phyloP scores from a whole-genome alignment of 2,888 invertebrate genomes.

The Chrysotoxum bicinctum region DNA sequence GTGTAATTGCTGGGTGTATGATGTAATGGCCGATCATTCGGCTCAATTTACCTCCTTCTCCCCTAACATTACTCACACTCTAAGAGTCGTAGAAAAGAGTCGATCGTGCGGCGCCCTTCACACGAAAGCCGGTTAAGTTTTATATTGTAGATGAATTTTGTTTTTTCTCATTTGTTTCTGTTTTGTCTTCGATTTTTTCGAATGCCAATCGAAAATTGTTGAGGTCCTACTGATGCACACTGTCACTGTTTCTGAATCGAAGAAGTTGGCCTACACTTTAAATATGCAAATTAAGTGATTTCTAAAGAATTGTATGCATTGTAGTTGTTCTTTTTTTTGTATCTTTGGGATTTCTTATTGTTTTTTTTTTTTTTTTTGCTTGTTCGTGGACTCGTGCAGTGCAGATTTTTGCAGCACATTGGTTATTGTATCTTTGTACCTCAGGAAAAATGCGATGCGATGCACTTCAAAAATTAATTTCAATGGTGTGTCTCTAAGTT shows the following conservation, averaged over 20 bases:
- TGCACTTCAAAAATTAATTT: slow-evolving; percentile 59
- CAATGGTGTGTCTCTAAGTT: slow-evolving; percentile 52
- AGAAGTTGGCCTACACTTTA: slow-evolving; percentile 71
- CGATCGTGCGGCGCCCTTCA: neutral
- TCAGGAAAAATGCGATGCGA: slow-evolving; percentile 59
- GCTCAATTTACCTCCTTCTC: neutral
- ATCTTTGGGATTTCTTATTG: neutral
- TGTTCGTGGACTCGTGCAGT: slow-evolving; percentile 39
- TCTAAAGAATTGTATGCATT: slow-evolving; percentile 59
- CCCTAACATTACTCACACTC: neutral
- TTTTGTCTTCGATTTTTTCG: slow-evolving; percentile 5
- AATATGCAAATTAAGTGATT: slow-evolving; percentile 72
- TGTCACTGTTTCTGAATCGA: neutral
- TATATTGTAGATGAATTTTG: slow-evolving; percentile 9
- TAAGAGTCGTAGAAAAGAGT: neutral
- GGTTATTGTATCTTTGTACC: slow-evolving; percentile 18
- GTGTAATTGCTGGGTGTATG: slow-evolving; percentile 40
- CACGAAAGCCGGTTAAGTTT: slow-evolving; percentile 23
- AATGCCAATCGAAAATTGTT: slow-evolving; percentile 57
- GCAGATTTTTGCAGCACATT: slow-evolving; percentile 27
- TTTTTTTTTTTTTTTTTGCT: neutral
- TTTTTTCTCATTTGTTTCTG: slow-evolving; percentile 26
- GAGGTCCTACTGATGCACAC: slow-evolving; percentile 57
- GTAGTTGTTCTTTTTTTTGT: slow-evolving; percentile 2
- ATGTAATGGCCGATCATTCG: slow-evolving; percentile 3